Conservation (phyloP, 2,113 vertebrate genomes). For the Arenaria interpres region DNA sequence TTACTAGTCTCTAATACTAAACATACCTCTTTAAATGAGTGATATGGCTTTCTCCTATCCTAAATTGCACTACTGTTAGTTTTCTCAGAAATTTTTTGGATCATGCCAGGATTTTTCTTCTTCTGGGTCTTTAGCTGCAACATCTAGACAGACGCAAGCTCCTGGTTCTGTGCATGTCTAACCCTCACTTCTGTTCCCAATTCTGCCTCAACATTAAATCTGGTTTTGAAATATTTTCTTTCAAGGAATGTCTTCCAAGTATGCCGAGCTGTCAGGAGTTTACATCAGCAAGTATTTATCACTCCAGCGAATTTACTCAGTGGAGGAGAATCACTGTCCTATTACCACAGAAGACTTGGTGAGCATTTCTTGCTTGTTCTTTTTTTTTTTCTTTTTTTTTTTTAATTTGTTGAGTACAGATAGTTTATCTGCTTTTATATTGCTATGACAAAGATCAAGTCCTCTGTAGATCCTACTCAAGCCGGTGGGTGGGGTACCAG, state of each 20-base stretch:
- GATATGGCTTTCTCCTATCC: background rate
- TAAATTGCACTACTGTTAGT: background rate
- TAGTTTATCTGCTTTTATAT: background rate
- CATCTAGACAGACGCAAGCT: background rate
- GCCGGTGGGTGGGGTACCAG: background rate
- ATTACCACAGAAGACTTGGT: constrained; percentile 97
- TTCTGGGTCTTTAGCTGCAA: background rate
- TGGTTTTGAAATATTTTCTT: constrained; percentile 37
- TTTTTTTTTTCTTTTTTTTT: background rate
- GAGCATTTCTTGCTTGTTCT: constrained; percentile 7
- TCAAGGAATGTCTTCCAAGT: constrained; percentile 94
- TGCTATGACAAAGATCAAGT: background rate
- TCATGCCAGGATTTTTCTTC: background rate
- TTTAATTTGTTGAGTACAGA: background rate
- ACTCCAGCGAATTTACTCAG: constrained; percentile 91
- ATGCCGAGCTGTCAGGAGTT: constrained; percentile 98
- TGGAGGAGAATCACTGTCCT: constrained; percentile 93
- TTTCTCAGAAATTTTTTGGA: background rate
- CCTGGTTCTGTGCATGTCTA: background rate
- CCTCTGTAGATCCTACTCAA: background rate
- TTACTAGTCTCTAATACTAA: background rate
- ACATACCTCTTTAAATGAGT: background rate
- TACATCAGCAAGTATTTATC: constrained; percentile 93
- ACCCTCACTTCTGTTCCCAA: background rate
- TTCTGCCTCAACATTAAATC: background rate